phyloP scores from a whole-genome alignment of 2,888 invertebrate genomes.

The Halictus ligatus region DNA sequence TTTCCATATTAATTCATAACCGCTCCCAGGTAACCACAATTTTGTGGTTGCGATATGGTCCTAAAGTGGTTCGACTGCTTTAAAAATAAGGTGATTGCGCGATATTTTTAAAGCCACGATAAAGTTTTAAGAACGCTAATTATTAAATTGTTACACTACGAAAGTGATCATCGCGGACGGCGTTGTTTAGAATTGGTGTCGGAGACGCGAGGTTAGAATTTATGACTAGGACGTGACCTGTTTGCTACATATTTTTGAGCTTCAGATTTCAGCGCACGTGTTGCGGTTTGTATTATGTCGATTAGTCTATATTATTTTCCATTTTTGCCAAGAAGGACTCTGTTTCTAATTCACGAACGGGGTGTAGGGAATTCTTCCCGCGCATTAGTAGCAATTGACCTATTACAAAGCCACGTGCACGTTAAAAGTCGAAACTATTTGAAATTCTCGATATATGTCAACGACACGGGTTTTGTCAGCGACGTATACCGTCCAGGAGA shows the following conservation, averaged over 20 bases:
- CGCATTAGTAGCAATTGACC: neutral
- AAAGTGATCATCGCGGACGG: neutral
- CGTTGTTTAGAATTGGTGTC: neutral
- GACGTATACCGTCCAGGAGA: too few relatives aligned
- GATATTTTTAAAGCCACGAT: neutral
- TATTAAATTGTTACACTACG: neutral
- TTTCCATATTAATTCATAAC: neutral
- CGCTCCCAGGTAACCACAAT: neutral
- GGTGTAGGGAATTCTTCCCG: neutral
- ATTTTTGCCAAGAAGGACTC: neutral
- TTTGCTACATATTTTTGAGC: neutral
- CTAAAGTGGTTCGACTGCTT: neutral
- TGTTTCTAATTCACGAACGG: neutral
- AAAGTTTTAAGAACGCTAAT: neutral
- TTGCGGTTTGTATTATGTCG: neutral
- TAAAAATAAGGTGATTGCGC: neutral
- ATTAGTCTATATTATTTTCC: neutral
- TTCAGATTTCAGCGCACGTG: neutral
- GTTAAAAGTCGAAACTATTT: neutral
- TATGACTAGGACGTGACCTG: neutral
- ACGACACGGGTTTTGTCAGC: too few relatives aligned
- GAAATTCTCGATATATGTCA: neutral
- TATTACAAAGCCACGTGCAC: neutral
- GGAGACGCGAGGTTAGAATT: neutral
- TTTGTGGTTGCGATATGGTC: neutral